Conservation (phyloP, 2,113 vertebrate genomes). For the Theristicus caerulescens region DNA sequence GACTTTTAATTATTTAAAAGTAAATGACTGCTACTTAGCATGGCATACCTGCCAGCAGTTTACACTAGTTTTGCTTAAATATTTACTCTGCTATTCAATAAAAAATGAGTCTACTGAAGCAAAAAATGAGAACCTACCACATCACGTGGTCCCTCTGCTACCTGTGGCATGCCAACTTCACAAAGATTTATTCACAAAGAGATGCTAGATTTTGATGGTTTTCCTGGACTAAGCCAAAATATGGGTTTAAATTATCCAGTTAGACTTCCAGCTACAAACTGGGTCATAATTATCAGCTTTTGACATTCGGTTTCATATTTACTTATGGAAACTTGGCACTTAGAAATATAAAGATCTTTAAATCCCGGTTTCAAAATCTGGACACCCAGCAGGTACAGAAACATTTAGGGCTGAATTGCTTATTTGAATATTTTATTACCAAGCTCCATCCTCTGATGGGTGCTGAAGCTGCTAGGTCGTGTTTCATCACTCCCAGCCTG, state of each 20-base stretch:
- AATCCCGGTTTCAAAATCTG: neutral
- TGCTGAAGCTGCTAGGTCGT: conserved; percentile 2
- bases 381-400: neutral
- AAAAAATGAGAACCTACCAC: conserved; percentile 6
- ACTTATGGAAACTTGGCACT: neutral
- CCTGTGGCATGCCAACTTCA: conserved; percentile 37
- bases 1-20: conserved; percentile 72
- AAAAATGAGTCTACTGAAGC: conserved; percentile 55
- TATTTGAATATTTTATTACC: conserved; percentile 42
- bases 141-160: neutral
- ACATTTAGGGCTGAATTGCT: neutral
- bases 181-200: conserved; percentile 32
- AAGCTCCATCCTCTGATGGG: neutral
- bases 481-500: conserved; percentile 34
- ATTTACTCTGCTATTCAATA: conserved; percentile 62
- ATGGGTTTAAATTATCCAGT: neutral
- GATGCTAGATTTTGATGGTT: neutral
- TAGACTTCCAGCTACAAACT: neutral
- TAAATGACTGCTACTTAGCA: conserved; percentile 64
- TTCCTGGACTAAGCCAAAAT: neutral
- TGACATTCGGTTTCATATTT: neutral
- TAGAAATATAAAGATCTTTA: neutral
- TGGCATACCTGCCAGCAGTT: conserved; percentile 64
- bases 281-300: neutral
- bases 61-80: conserved; percentile 61